phyloP scores from a whole-genome alignment of 2,888 invertebrate genomes.

The Lagria hirta region DNA sequence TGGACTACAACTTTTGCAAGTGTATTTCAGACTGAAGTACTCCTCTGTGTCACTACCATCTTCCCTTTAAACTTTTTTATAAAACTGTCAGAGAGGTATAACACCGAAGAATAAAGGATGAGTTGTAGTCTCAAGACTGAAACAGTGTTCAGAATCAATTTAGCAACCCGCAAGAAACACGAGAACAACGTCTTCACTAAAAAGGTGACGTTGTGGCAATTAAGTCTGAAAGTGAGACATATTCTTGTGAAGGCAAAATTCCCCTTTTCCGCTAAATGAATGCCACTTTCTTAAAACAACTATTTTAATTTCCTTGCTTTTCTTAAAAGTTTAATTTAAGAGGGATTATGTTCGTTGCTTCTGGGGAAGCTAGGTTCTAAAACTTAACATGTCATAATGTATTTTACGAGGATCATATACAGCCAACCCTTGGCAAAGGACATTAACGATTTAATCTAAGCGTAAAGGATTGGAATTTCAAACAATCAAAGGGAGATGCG shows the following conservation, averaged over 20 bases:
- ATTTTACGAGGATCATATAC: slow-evolving; percentile 15
- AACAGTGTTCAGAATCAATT: slow-evolving; percentile 30
- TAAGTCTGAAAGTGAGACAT: slow-evolving; percentile 20
- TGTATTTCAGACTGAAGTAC: no score
- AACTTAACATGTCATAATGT: slow-evolving; percentile 17
- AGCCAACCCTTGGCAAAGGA: slow-evolving; percentile 11
- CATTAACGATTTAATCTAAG: slow-evolving; percentile 21
- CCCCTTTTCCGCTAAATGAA: background rate
- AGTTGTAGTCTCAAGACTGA: no score
- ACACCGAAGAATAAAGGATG: no score
- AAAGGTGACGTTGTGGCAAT: slow-evolving; percentile 30
- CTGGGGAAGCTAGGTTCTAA: slow-evolving; percentile 6
- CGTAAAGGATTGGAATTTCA: slow-evolving; percentile 17
- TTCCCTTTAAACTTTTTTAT: no score
- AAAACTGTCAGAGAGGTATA: no score
- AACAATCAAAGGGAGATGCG: slow-evolving; percentile 6
- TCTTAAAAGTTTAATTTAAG: background rate
- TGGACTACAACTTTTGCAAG: no score
- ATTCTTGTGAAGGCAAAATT: no score
- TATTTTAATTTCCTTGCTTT: background rate
- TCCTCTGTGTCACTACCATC: no score
- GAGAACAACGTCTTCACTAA: slow-evolving; percentile 21
- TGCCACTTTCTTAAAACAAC: background rate
- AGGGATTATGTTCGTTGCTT: slow-evolving; percentile 9
- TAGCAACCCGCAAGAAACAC: slow-evolving; percentile 18